Evolutionary conservation across 2,113 vertebrate genomes (phyloP).

Genomic region (Microcebus lehilahytsara): DNA sequence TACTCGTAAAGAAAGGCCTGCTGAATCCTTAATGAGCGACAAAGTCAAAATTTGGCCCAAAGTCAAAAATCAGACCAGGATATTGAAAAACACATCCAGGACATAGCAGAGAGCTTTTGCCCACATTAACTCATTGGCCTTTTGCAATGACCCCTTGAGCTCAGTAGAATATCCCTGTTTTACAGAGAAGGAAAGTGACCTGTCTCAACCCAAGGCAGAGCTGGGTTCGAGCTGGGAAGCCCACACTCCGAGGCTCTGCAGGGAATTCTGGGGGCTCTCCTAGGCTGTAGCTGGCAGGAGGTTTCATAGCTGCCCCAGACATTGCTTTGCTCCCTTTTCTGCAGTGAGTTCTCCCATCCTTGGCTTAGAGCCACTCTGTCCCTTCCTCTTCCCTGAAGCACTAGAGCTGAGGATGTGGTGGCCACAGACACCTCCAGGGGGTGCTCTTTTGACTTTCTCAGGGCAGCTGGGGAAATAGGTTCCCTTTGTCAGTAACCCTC

Average conservation of each 20-base stretch:
- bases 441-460: constrained; percentile 43
- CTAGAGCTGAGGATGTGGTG: background rate
- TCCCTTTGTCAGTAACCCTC: constrained; percentile 43
- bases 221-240: background rate
- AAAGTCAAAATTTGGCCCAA: background rate
- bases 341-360: background rate
- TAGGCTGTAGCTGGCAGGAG: background rate
- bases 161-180: background rate
- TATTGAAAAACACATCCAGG: background rate
- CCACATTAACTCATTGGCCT: background rate
- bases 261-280: background rate
- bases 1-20: background rate
- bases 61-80: background rate
- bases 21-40: background rate
- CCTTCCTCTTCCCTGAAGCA: background rate
- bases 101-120: background rate
- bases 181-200: background rate
- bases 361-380: background rate
- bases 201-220: background rate
- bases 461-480: constrained; percentile 8
- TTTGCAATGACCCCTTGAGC: background rate
- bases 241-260: background rate
- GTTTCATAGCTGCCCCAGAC: background rate
- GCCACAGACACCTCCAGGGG: constrained; percentile 57
- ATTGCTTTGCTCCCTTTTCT: background rate